Percentiles rank a stretch among this genome's conserved stretches.
Evolutionary conservation across 2,113 vertebrate genomes (phyloP).

Genomic region (Actinemys pallida): DNA sequence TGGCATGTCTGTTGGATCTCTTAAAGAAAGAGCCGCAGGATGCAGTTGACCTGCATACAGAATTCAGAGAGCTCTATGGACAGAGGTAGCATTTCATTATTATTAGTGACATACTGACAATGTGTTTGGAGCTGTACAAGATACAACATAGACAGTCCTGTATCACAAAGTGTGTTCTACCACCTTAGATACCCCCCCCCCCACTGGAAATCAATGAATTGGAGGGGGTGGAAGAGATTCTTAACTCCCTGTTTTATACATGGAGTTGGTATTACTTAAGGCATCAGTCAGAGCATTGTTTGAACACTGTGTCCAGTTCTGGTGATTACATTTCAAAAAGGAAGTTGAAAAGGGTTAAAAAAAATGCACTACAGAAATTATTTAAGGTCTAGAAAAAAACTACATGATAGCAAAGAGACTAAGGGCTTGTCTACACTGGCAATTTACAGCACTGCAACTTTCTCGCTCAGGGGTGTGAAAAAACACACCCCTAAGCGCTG

Average conservation of each 20-base stretch:
- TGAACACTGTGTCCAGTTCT: constrained; percentile 25
- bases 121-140: background rate
- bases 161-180: background rate
- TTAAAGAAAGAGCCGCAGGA: background rate
- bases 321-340: constrained; percentile 13
- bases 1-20: background rate
- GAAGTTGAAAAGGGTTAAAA: background rate
- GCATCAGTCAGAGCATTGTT: constrained; percentile 27
- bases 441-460: too few relatives aligned
- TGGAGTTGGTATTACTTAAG: background rate
- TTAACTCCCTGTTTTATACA: too few relatives aligned
- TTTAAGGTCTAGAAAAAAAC: background rate
- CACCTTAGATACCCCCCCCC: background rate
- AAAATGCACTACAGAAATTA: background rate
- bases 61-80: background rate
- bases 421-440: too few relatives aligned
- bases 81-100: background rate
- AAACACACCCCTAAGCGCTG: too few relatives aligned
- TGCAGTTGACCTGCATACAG: rapidly evolving
- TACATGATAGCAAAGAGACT: background rate
- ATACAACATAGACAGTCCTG: background rate
- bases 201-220: constrained; percentile 33
- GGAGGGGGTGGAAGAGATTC: background rate
- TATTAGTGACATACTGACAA: background rate
- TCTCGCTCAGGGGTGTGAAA: too few relatives aligned